Conservation (phyloP, 2,888 invertebrate genomes). For the Aproaerema taeniolella region DNA sequence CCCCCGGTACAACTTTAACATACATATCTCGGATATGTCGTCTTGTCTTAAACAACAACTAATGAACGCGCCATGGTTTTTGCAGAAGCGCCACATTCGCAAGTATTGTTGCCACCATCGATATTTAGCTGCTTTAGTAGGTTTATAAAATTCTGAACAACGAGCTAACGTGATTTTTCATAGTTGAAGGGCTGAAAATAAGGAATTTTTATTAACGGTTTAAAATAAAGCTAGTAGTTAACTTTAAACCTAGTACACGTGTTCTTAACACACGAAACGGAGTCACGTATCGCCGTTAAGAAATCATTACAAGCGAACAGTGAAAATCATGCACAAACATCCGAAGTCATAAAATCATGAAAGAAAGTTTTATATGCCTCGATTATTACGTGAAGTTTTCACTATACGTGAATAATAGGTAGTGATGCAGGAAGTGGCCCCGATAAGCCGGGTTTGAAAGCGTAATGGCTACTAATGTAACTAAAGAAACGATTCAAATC, state of each 20-base stretch:
- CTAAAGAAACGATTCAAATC: constrained; percentile 39
- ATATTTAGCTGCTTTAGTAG: too few species aligned
- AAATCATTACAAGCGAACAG: constrained; percentile 12
- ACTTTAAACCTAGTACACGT: too few species aligned
- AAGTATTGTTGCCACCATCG: too few species aligned
- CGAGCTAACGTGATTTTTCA: too few species aligned
- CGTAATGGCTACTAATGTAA: constrained; percentile 41
- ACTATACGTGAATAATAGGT: constrained; percentile 23
- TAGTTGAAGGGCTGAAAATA: too few species aligned
- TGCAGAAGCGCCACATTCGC: too few species aligned
- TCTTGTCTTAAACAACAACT: background rate
- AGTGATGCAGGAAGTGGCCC: constrained; percentile 26
- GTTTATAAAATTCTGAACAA: too few species aligned
- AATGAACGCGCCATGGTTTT: too few species aligned
- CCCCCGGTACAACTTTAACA: too few species aligned
- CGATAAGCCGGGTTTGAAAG: constrained; percentile 42
- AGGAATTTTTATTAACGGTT: too few species aligned
- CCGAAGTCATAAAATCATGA: constrained; percentile 17
- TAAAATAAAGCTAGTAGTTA: too few species aligned
- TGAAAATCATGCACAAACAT: constrained; percentile 20
- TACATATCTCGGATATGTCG: too few species aligned
- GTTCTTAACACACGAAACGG: background rate
- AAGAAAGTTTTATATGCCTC: constrained; percentile 18
- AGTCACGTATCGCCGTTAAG: constrained; percentile 10
- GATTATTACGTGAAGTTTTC: constrained; percentile 25